phyloP scores from a whole-genome alignment of 1,140 invertebrate genomes.

The Anastatus disparis region DNA sequence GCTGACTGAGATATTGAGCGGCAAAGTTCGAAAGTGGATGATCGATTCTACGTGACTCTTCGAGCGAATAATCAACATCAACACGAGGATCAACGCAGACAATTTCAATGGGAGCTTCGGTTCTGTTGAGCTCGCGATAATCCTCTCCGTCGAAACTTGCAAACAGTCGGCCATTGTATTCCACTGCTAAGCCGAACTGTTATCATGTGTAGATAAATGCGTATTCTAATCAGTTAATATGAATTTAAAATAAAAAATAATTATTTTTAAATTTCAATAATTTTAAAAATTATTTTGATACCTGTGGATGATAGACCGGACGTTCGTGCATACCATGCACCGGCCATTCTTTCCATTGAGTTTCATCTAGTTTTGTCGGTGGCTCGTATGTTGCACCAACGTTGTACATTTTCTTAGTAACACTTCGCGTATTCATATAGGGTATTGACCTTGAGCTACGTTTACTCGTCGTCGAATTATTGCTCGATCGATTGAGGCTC shows the following conservation, averaged over 20 bases:
- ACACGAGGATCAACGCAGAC: slow-evolving; percentile 45
- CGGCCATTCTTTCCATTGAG: slow-evolving; percentile 57
- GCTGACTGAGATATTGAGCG: no score
- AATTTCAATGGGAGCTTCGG: slow-evolving; percentile 46
- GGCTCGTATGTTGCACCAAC: slow-evolving; percentile 59
- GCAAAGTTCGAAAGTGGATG: no score
- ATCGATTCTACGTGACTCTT: no score
- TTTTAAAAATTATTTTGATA: slow-evolving; percentile 12
- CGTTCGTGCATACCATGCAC: slow-evolving; percentile 62
- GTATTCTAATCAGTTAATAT: no score
- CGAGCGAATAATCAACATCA: slow-evolving; percentile 28
- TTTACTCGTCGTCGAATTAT: slow-evolving; percentile 42
- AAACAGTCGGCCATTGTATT: slow-evolving; percentile 52
- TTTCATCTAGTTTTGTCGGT: slow-evolving; percentile 48
- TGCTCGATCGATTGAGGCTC: no score
- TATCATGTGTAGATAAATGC: neutral
- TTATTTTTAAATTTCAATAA: neutral
- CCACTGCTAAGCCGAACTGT: slow-evolving; percentile 52
- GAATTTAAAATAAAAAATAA: no score
- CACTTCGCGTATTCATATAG: slow-evolving; percentile 60
- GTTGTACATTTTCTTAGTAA: slow-evolving; percentile 56
- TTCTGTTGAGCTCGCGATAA: slow-evolving; percentile 45
- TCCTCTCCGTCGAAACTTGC: slow-evolving; percentile 48
- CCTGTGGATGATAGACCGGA: slow-evolving; percentile 58
- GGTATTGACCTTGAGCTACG: slow-evolving; percentile 18